Evolutionary conservation across 2,797 vertebrate species (phyloP).

Genomic region (Sparus aurata): DNA sequence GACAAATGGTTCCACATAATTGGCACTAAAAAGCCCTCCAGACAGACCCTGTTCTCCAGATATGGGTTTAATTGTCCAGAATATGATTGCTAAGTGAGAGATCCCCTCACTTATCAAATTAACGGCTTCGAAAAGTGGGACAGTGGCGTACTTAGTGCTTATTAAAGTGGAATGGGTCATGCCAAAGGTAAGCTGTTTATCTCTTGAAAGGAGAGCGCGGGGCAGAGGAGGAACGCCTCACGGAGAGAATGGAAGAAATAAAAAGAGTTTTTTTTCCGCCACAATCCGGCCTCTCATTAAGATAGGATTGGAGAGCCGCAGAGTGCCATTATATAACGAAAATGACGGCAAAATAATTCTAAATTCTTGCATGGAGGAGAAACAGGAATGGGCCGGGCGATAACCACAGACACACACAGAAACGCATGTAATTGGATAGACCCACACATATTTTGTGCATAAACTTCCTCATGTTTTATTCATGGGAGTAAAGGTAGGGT

Average conservation of each 20-base stretch:
- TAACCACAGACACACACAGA: slow-evolving; percentile 32
- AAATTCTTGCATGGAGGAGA: slow-evolving; percentile 11
- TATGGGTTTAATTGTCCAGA: slow-evolving; percentile 84
- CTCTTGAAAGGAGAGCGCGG: slow-evolving; percentile 54
- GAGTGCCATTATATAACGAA: slow-evolving; percentile 37
- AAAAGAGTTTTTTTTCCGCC: slow-evolving; percentile 8
- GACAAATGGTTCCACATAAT: slow-evolving; percentile 78
- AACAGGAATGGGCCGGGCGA: slow-evolving; percentile 23
- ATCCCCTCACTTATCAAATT: slow-evolving; percentile 83
- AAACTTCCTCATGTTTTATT: slow-evolving; percentile 84
- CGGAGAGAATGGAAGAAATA: slow-evolving; percentile 42
- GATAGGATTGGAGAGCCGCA: slow-evolving; percentile 41
- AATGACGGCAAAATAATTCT: slow-evolving; percentile 43
- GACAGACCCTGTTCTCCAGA: slow-evolving; percentile 77
- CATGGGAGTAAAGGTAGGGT: slow-evolving; percentile 74
- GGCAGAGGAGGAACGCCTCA: slow-evolving; percentile 41
- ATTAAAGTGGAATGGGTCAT: slow-evolving; percentile 79
- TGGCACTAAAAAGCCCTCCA: slow-evolving; percentile 78
- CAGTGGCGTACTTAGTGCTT: slow-evolving; percentile 74
- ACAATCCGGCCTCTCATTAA: slow-evolving; percentile 54
- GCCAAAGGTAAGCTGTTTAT: slow-evolving; percentile 85
- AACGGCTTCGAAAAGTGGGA: slow-evolving; percentile 76
- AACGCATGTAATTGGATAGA: slow-evolving; percentile 52
- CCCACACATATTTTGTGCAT: slow-evolving; percentile 31
- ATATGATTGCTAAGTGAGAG: slow-evolving; percentile 83